Conservation (phyloP, 1,140 invertebrate genomes). For the Bombyx mori region DNA sequence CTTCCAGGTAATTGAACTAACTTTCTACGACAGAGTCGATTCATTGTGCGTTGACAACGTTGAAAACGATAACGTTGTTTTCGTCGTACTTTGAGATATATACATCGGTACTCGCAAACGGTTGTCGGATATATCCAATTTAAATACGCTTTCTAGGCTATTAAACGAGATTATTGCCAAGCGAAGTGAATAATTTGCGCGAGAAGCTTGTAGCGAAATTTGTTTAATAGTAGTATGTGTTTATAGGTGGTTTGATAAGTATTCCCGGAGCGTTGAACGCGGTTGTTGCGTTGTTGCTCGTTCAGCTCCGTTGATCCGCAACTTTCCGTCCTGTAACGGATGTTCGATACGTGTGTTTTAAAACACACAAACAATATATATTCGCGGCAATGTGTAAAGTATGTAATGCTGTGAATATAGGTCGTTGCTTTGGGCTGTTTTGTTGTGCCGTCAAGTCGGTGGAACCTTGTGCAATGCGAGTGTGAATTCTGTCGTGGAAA, state of each 20-base stretch:
- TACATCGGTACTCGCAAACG: constrained; percentile 6
- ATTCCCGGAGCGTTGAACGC: constrained; percentile 15
- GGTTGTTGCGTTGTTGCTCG: constrained; percentile 28
- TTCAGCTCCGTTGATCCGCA: constrained; percentile 62
- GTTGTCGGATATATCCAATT: constrained; percentile 10
- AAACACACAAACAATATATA: constrained; percentile 9
- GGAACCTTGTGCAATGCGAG: constrained; percentile 37
- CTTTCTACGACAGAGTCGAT: constrained; percentile 40
- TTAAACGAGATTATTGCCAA: constrained; percentile 33
- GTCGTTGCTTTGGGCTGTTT: constrained; percentile 9
- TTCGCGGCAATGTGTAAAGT: neutral
- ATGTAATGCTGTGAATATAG: constrained; percentile 18
- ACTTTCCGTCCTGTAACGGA: constrained; percentile 56
- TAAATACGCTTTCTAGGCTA: constrained; percentile 54
- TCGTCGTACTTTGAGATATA: constrained; percentile 3
- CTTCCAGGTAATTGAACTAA: constrained; percentile 60
- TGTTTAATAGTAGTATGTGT: constrained; percentile 23
- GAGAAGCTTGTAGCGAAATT: constrained; percentile 14
- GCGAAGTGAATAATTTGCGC: constrained; percentile 39
- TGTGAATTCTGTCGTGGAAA: constrained; percentile 34
- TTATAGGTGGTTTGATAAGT: constrained; percentile 13
- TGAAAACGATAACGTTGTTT: constrained; percentile 9
- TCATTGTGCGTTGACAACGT: constrained; percentile 27
- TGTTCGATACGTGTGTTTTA: constrained; percentile 46
- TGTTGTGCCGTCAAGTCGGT: neutral